A percentile compares a stretch with the other conserved stretches of the same genome.
phyloP scores from a whole-genome alignment of 2,888 invertebrate genomes.

The Norana najaformis region DNA sequence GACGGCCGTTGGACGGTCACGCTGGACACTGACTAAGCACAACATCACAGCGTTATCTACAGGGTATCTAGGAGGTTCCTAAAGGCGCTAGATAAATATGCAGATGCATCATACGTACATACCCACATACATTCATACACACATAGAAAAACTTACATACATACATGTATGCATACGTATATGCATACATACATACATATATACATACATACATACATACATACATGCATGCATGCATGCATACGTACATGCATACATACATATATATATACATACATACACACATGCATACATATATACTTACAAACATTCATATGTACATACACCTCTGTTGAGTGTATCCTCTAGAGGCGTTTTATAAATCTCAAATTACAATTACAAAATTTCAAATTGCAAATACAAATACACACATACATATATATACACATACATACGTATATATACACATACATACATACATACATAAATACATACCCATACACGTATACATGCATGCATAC shows the following conservation, averaged over 20 bases:
- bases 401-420: background rate
- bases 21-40: background rate
- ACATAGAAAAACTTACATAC: no score
- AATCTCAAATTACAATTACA: no score
- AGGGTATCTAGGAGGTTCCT: no score
- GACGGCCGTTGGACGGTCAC: background rate
- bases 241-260: background rate
- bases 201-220: no score
- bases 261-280: background rate
- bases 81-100: background rate
- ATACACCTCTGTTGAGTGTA: no score
- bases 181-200: no score
- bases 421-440: background rate
- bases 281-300: background rate
- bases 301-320: background rate
- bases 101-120: background rate
- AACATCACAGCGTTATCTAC: background rate
- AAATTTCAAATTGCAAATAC: background rate
- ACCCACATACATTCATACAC: background rate
- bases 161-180: no score
- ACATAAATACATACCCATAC: background rate
- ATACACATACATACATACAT: background rate
- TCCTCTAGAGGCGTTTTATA: no score
- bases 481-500: background rate
- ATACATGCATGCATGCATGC: no score